phyloP scores from a whole-genome alignment of 2,888 invertebrate genomes.

The Perithous albicinctus region DNA sequence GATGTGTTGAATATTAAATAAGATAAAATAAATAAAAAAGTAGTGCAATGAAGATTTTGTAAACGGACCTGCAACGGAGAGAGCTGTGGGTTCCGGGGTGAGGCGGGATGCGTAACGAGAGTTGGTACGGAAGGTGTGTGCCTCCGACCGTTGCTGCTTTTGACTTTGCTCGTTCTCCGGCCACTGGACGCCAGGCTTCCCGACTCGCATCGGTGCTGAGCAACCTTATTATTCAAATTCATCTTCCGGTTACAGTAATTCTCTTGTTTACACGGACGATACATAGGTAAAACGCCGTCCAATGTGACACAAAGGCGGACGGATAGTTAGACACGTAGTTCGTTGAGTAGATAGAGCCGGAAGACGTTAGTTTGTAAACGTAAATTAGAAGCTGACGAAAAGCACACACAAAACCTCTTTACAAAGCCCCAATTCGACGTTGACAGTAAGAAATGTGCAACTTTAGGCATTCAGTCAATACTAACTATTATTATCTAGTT shows the following conservation, averaged over 20 bases:
- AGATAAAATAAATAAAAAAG: slow-evolving; percentile 35
- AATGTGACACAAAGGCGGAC: not conserved
- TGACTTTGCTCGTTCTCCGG: slow-evolving; percentile 85
- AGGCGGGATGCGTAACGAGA: slow-evolving; percentile 81
- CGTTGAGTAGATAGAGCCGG: not conserved
- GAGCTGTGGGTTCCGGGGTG: slow-evolving; percentile 89
- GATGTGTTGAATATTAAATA: not conserved
- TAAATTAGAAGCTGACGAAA: not conserved
- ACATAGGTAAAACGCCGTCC: slow-evolving; percentile 12
- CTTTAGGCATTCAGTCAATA: not conserved
- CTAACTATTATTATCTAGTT: not conserved
- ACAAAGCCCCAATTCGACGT: not conserved
- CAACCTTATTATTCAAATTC: slow-evolving; percentile 76
- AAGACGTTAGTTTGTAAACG: slow-evolving; percentile 3
- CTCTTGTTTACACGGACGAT: not conserved
- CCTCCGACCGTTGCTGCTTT: slow-evolving; percentile 85
- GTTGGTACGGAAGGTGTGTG: slow-evolving; percentile 78
- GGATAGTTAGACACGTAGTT: slow-evolving; percentile 9
- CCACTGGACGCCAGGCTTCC: slow-evolving; percentile 77
- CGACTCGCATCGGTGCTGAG: slow-evolving; percentile 82
- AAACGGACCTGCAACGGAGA: slow-evolving; percentile 88
- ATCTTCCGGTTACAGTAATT: slow-evolving; percentile 42
- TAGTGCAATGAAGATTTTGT: slow-evolving; percentile 23
- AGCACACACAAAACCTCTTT: not conserved
- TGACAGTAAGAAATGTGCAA: not conserved